Evolutionary conservation across 2,888 invertebrate species (phyloP), one percentile per base, ranked within the genome.

Genomic region (Meloe dianella): DNA sequence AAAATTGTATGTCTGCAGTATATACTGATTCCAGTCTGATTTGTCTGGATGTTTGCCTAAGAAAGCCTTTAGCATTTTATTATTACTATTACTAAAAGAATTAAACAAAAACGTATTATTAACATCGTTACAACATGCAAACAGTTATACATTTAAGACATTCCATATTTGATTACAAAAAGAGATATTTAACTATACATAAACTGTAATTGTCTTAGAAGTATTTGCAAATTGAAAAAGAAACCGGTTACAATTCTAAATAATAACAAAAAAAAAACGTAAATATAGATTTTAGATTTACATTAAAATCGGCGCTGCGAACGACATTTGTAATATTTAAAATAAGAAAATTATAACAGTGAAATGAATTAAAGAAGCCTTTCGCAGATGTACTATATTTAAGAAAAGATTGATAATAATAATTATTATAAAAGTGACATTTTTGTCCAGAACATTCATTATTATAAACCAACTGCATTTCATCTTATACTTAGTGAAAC

Each of bases 211-310:
- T 67, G 78, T 79, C 78, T 77, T 79, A 79, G 78, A 76, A 68
- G 74, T 72, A 73, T 79, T 77, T 75, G 68, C 71, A 71, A 67
- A 70, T 59, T 70, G 74, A 70, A 68, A 72, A 78, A 76, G 78
- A n/a, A n/a, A 79, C 77, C 75, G 77, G 79, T 81, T 82, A 79
- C 79, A 80, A 83, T 83, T 83, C 83, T 83, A 83, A 82, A n/a
- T n/a, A n/a, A n/a, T n/a, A n/a, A n/a, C n/a, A n/a, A n/a, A n/a
- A n/a, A n/a, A n/a, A n/a, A n/a, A n/a, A n/a, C n/a, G n/a, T n/a
- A 82, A 72, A 12, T 54, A 79, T 80, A 81, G 79, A 76, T 77
- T 78, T 75, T 69, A 75, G 24, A 54, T 54, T 54, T 24, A 72
- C 41, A 77, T 73, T 66, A 75, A 75, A 76, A 75, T 78, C 73